Conservation (phyloP, 2,888 invertebrate genomes). For the Drosophila peninsularis region DNA sequence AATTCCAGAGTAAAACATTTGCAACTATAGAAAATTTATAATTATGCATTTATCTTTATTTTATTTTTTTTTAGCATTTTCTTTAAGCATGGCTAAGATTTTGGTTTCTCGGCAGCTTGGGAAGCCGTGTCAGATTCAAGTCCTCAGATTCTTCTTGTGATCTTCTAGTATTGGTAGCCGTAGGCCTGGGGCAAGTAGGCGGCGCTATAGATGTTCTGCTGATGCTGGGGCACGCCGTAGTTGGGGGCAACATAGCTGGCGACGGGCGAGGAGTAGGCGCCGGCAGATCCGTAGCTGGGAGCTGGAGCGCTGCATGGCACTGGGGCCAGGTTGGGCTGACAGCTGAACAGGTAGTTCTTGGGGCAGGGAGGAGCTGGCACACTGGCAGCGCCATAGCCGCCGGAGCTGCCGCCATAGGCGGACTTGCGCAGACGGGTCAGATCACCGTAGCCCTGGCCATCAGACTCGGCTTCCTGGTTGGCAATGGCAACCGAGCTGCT, state of each 20-base stretch:
- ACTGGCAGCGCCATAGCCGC: constrained; percentile 65
- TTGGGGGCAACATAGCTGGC: constrained; percentile 68
- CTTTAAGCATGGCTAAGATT: constrained; percentile 29
- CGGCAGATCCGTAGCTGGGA: constrained; percentile 69
- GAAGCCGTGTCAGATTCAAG: constrained; percentile 20
- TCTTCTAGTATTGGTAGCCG: constrained; percentile 57
- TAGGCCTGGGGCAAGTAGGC: constrained; percentile 65
- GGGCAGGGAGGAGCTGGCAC: constrained; percentile 77
- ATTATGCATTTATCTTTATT: constrained; percentile 29
- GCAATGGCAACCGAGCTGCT: constrained; percentile 30
- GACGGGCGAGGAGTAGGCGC: constrained; percentile 78
- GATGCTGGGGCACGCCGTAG: constrained; percentile 67
- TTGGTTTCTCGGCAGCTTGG: constrained; percentile 28
- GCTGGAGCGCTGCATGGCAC: constrained; percentile 73
- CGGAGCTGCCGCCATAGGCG: constrained; percentile 69
- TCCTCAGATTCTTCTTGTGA: neutral
- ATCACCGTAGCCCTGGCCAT: constrained; percentile 61
- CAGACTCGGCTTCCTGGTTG: constrained; percentile 57
- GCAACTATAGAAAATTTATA: constrained; percentile 11
- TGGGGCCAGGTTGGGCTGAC: constrained; percentile 76
- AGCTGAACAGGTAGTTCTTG: constrained; percentile 79
- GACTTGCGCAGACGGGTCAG: constrained; percentile 77
- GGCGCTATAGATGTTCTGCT: constrained; percentile 58
- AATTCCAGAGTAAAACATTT: constrained; percentile 23
- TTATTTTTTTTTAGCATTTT: constrained; percentile 63